Conservation (phyloP, 2,113 vertebrate genomes). For the Panthera leo region DNA sequence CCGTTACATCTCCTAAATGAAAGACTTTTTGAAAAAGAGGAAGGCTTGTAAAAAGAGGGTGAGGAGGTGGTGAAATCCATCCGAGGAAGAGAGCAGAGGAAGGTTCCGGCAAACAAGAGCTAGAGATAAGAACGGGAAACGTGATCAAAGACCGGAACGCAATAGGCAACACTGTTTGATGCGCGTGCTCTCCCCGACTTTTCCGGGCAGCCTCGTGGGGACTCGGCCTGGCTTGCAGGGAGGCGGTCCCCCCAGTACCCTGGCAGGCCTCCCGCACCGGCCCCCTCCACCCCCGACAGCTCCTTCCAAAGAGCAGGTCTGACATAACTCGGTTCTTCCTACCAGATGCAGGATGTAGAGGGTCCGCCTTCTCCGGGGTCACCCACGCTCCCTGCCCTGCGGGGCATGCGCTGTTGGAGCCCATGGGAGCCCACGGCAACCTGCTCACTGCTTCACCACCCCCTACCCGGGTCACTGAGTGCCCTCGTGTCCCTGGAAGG, state of each 20-base stretch:
- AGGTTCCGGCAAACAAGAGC: rapidly evolving
- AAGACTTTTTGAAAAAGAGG: not conserved
- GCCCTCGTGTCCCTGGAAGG: not conserved
- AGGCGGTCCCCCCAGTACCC: not conserved
- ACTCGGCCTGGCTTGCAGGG: not conserved
- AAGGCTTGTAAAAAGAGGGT: not conserved
- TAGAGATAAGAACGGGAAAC: not conserved
- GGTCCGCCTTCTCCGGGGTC: not conserved
- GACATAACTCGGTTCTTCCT: not conserved
- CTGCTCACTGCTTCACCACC: too few species aligned
- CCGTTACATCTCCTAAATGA: not conserved
- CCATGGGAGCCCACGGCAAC: not conserved
- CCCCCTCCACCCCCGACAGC: not conserved
- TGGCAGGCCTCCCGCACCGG: not conserved
- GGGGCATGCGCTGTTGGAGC: rapidly evolving
- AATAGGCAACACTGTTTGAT: rapidly evolving
- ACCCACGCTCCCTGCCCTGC: rapidly evolving
- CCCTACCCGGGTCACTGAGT: rapidly evolving
- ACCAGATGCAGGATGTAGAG: not conserved
- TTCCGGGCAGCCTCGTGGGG: not conserved
- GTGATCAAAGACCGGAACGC: not conserved
- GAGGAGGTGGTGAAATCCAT: not conserved
- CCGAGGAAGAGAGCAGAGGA: not conserved
- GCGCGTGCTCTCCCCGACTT: not conserved
- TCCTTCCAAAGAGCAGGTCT: not conserved